Percentiles rank a stretch among this genome's conserved stretches.
Conservation (phyloP, 1,140 invertebrate species). For the Tetragonula clypearis region DNA sequence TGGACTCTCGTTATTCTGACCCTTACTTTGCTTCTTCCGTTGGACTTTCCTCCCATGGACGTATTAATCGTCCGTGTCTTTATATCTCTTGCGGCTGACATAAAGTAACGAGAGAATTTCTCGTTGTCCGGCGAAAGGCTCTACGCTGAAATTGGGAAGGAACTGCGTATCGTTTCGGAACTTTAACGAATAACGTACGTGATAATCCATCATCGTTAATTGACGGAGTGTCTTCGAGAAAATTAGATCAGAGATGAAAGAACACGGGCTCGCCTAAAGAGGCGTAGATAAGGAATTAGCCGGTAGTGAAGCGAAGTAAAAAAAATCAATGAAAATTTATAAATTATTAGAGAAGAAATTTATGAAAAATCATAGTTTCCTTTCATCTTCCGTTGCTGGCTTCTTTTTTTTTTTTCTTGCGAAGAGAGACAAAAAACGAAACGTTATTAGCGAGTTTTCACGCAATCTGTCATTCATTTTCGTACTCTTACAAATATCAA, state of each 20-base stretch:
- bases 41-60: constrained; percentile 37
- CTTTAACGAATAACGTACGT: background rate
- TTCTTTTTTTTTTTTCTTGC: no score
- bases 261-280: background rate
- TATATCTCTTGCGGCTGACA: constrained; percentile 17
- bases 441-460: constrained; percentile 18
- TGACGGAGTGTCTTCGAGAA: background rate
- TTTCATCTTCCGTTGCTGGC: background rate
- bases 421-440: background rate
- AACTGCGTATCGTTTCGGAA: background rate
- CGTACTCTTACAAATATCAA: background rate
- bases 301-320: no score
- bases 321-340: no score
- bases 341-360: background rate
- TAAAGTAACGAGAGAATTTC: constrained; percentile 30
- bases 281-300: background rate
- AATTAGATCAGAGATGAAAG: background rate
- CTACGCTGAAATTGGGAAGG: constrained; percentile 1
- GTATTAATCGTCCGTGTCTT: constrained; percentile 61
- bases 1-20: constrained; percentile 68
- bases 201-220: constrained; percentile 4
- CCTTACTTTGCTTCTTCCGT: constrained; percentile 27
- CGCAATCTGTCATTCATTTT: background rate
- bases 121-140: constrained; percentile 1
- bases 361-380: background rate